These are phyloP conservation scores for Pipistrellus pygmaeus DNA, from an alignment of 2,797 vertebrate species.

Conservation along the genomic window DNA sequence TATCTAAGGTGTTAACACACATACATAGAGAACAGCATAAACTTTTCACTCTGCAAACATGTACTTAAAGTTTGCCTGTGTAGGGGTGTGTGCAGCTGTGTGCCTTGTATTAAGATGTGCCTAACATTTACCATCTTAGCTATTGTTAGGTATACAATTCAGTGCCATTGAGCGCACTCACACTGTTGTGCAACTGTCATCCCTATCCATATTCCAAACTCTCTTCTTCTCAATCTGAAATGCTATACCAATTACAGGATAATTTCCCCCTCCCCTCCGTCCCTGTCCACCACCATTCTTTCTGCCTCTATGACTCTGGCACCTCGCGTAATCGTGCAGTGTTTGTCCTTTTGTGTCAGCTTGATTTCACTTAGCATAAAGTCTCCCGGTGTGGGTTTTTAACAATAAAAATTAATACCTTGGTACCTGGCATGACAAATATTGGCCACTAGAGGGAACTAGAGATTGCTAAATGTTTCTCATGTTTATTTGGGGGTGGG, in stretches of 20 bases:
- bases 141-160: neutral
- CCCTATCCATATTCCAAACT: neutral
- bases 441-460: conserved; percentile 85
- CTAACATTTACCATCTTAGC: neutral
- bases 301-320: neutral
- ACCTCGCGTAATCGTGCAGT: neutral
- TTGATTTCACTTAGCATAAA: neutral
- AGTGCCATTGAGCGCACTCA: neutral
- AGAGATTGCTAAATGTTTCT: conserved; percentile 81
- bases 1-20: neutral
- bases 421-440: conserved; percentile 56
- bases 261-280: neutral
- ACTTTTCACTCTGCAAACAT: neutral
- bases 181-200: neutral
- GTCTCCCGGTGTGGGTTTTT: neutral
- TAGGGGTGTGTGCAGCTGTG: too few relatives aligned
- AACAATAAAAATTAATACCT: neutral
- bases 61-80: neutral
- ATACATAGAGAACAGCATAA: neutral
- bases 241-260: neutral
- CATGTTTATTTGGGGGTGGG: accelerated
- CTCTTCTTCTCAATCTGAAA: neutral
- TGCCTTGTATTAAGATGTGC: neutral
- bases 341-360: neutral
- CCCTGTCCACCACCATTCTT: neutral